phyloP scores from a whole-genome alignment of 2,113 vertebrate genomes.

The Lophotis ruficrista region DNA sequence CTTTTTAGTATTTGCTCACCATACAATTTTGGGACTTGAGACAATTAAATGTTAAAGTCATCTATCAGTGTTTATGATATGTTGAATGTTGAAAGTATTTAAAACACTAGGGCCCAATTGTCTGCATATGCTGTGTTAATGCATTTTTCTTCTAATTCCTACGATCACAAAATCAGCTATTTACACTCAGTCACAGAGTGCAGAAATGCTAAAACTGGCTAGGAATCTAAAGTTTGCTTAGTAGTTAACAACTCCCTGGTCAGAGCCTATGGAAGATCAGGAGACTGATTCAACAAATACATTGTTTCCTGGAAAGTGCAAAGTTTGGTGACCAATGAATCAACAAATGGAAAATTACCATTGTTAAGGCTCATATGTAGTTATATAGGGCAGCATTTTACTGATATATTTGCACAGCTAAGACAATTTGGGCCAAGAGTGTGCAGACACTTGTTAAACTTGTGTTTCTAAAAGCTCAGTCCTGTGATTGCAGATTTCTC shows the following conservation, averaged over 20 bases:
- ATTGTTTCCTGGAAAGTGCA: background rate
- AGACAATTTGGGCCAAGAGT: background rate
- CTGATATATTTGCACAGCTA: background rate
- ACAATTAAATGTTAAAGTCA: background rate
- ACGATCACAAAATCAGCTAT: background rate
- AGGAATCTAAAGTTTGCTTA: background rate
- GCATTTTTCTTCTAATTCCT: background rate
- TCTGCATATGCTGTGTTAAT: background rate
- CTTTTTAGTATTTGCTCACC: background rate
- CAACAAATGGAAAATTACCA: background rate
- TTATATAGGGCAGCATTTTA: background rate
- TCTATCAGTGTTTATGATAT: background rate
- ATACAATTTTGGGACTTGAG: background rate
- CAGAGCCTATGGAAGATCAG: background rate
- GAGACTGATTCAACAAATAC: background rate
- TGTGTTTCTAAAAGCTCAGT: background rate
- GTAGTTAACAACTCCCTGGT: background rate
- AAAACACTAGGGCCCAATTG: background rate
- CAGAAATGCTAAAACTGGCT: background rate
- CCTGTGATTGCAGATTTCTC: background rate
- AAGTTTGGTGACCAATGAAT: background rate
- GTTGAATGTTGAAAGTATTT: background rate
- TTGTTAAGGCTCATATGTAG: background rate
- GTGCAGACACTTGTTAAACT: background rate
- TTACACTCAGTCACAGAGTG: background rate